These are phyloP conservation scores for Galendromus occidentalis DNA, from an alignment of 1,140 invertebrate species.

Conservation along the genomic window DNA sequence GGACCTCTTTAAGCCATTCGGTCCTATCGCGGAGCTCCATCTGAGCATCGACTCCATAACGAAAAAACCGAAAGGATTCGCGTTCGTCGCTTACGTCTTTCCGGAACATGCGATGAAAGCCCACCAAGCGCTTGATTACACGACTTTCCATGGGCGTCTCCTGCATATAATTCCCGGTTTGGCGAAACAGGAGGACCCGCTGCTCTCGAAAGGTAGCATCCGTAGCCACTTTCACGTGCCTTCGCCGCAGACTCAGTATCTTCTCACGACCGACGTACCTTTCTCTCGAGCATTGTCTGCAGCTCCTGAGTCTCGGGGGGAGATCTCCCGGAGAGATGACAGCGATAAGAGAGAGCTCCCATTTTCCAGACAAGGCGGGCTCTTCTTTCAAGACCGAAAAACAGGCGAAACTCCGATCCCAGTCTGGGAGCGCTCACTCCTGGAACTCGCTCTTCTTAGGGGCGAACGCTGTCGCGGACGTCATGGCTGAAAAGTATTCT, in stretches of 20 bases:
- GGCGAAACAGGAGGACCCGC: slow-evolving; percentile 26
- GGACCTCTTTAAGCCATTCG: slow-evolving; percentile 64
- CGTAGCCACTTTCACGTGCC: too few species aligned
- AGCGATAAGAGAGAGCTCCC: background rate
- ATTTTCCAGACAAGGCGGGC: slow-evolving; percentile 2
- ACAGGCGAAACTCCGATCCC: slow-evolving; percentile 49
- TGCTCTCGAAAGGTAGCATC: background rate
- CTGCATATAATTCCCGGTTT: slow-evolving; percentile 79
- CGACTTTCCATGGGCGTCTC: slow-evolving; percentile 62
- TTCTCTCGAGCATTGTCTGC: background rate
- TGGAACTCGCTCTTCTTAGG: slow-evolving; percentile 95
- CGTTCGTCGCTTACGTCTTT: slow-evolving; percentile 73
- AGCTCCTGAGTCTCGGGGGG: background rate
- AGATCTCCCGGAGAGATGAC: background rate
- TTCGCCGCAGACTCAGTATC: too few species aligned
- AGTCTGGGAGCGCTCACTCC: slow-evolving; percentile 49
- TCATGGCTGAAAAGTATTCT: slow-evolving; percentile 64
- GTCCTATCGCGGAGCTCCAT: slow-evolving; percentile 64
- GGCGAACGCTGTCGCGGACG: slow-evolving; percentile 74
- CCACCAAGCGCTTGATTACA: slow-evolving; percentile 66
- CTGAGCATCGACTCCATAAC: slow-evolving; percentile 67
- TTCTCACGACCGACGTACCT: too few species aligned
- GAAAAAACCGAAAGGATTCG: slow-evolving; percentile 79
- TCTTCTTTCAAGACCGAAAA: slow-evolving; percentile 64
- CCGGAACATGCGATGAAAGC: slow-evolving; percentile 85